A percentile compares a stretch with the other conserved stretches of the same genome.
Conservation (phyloP, 2,113 vertebrate species). For the Cepphus grylle region DNA sequence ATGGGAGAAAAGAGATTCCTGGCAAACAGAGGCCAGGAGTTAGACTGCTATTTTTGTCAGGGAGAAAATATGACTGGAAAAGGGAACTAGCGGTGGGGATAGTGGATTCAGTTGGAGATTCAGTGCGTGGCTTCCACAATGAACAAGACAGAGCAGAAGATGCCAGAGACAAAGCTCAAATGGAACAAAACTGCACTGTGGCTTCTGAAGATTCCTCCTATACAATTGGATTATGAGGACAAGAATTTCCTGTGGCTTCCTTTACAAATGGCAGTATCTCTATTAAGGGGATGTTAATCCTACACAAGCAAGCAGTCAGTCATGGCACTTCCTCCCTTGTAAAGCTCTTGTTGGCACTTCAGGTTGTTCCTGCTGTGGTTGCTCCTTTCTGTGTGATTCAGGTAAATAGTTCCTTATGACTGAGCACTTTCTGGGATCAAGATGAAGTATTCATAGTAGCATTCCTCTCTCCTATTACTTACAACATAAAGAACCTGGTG, state of each 20-base stretch:
- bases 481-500: not conserved
- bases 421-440: not conserved
- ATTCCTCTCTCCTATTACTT: not conserved
- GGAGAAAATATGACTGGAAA: not conserved
- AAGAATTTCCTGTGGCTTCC: not conserved
- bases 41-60: fast-evolving
- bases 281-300: not conserved
- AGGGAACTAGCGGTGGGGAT: not conserved
- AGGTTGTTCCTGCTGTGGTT: not conserved
- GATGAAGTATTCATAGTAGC: not conserved
- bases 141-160: not conserved
- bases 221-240: not conserved
- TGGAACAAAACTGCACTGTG: not conserved
- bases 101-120: not conserved
- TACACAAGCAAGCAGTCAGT: not conserved
- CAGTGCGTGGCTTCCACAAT: not conserved
- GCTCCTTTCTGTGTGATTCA: not conserved
- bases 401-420: not conserved
- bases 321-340: not conserved
- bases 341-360: not conserved
- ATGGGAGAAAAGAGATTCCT: not conserved
- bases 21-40: not conserved
- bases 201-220: not conserved
- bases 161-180: not conserved
- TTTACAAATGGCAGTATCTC: not conserved